Conservation (phyloP, 2,113 vertebrate genomes). For the Ranitomeya imitator region DNA sequence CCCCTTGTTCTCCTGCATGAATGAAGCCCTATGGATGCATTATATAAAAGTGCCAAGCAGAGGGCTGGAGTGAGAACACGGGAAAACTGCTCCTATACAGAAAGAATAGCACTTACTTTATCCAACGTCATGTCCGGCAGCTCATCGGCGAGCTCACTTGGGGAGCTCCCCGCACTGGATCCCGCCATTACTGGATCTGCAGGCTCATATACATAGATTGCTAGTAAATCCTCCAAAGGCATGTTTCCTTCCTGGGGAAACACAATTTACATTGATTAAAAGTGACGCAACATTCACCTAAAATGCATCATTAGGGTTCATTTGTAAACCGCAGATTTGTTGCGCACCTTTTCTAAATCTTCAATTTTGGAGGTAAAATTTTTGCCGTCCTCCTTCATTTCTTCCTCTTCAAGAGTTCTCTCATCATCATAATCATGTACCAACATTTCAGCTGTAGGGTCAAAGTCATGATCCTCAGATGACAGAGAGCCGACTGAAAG, state of each 20-base stretch:
- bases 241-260: conserved; percentile 89
- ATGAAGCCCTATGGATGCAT: no score
- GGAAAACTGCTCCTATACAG: not conserved
- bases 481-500: conserved; percentile 92
- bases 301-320: no score
- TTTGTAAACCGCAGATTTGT: no score
- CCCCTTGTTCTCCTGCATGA: no score
- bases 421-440: conserved; percentile 97
- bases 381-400: conserved; percentile 89
- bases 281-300: no score
- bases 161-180: conserved; percentile 91
- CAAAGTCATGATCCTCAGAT: conserved; percentile 98
- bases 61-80: no score
- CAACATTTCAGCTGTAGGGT: conserved; percentile 97
- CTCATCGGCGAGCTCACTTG: conserved; percentile 93
- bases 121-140: conserved; percentile 98
- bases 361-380: conserved; percentile 93
- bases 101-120: conserved; percentile 78
- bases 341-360: conserved; percentile 92
- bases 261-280: conserved; percentile 29
- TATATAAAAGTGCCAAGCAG: no score
- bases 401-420: conserved; percentile 94
- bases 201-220: conserved; percentile 94
- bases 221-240: conserved; percentile 93
- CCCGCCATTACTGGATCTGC: conserved; percentile 78